A percentile compares a stretch with the other conserved stretches of the same genome.
These are phyloP conservation scores for Esox lucius DNA, from an alignment of 2,797 vertebrate species.

Conservation along the genomic window DNA sequence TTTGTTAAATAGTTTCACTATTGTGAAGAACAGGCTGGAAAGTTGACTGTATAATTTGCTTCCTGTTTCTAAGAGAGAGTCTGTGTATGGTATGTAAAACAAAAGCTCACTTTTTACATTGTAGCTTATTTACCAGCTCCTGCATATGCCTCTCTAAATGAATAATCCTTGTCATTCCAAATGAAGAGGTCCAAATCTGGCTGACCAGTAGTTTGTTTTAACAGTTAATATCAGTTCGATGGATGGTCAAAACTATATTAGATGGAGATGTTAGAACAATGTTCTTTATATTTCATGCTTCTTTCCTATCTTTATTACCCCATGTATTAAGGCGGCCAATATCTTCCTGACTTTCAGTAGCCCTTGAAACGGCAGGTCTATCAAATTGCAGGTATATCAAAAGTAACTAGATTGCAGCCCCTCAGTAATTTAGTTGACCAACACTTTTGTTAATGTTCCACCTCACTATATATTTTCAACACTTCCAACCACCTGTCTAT, in stretches of 20 bases:
- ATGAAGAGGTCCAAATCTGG: not conserved
- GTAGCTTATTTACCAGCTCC: too few relatives aligned
- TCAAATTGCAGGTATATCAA: not conserved
- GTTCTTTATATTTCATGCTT: conserved; percentile 13
- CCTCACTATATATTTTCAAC: not conserved
- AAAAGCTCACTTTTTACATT: too few relatives aligned
- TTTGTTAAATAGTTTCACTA: too few relatives aligned
- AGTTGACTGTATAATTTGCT: too few relatives aligned
- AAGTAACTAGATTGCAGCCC: conserved; percentile 22
- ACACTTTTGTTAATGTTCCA: not conserved
- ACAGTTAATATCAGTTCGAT: not conserved
- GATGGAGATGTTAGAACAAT: not conserved
- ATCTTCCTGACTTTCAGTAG: conserved; percentile 19
- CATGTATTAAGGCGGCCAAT: conserved; percentile 13
- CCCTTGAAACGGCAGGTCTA: conserved; percentile 39
- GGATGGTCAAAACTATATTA: not conserved
- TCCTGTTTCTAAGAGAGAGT: too few relatives aligned
- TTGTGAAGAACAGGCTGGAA: too few relatives aligned
- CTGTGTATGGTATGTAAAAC: too few relatives aligned
- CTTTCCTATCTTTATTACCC: conserved; percentile 21
- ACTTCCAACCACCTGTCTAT: not conserved
- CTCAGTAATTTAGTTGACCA: not conserved
- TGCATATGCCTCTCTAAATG: too few relatives aligned
- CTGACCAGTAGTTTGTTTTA: not conserved
- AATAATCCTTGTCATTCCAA: too few relatives aligned